Base-by-base conservation (phyloP, 1,140 invertebrate species). In the Trachymyrmex septentrionalis region DNA sequence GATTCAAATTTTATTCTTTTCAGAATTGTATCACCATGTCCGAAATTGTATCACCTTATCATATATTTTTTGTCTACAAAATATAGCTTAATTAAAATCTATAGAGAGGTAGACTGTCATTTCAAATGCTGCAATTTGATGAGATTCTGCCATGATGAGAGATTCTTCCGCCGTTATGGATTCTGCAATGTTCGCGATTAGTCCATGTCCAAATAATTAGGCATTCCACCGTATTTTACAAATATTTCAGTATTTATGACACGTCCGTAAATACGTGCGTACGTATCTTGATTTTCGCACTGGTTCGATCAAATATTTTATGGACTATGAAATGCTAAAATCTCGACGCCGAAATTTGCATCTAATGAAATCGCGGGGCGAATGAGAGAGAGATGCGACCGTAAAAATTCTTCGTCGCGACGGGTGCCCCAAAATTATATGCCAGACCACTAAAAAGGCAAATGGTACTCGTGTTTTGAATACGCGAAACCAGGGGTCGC, bases 231-330 rank as follows among this genome's bases (percentile, higher is more conserved):
- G 44, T 53, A 14, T 12, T 77, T 55, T 30, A 55, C 24, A 55
- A 84, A 89, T 90, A 87, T 89, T 73, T 76, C 63, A 50, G 7
- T 2, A 3, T 44, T 61, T 44, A 38, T 44, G 53, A 82, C 34
- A 19, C 48, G 34, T n/a, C 24, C 84, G 87, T 86, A 86, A 88
- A 86, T 88, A 66, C 66, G 48, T 44, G 38, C 48, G 55, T 67
- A n/a, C 59, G 7, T 30, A 14, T 27, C 9, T 5, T n/a, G 48
- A 82, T 87, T 27, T 14, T n/a, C 38, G 21, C 57, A 34, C 12
- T 86, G 57, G 14, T 44, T 63, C 30, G 64, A 63, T 64, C 66
- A 44, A 87, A 84, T 38, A 34, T 72, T 77, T 75, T 48, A 77
- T 82, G 38, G 53, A 57, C 59, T 64, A 78, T 82, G 55, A 73